A percentile compares a stretch with the other conserved stretches of the same genome.
phyloP scores from a whole-genome alignment of 2,113 vertebrate genomes.

The Willisornis vidua region DNA sequence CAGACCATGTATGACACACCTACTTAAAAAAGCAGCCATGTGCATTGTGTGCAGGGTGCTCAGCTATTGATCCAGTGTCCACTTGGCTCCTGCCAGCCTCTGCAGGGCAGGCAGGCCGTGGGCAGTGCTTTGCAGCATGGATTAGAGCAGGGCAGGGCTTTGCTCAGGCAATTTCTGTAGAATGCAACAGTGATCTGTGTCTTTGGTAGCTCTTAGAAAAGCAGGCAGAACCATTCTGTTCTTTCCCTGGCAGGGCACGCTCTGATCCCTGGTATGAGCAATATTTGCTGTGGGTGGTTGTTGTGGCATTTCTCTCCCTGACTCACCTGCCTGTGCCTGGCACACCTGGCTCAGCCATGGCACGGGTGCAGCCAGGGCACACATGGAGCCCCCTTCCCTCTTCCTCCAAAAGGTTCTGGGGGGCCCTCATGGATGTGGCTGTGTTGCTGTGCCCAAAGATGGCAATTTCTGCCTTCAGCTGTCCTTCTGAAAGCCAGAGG shows the following conservation, averaged over 20 bases:
- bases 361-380: not conserved
- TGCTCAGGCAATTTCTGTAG: accelerated
- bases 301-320: not conserved
- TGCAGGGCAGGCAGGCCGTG: not conserved
- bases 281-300: not conserved
- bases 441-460: not conserved
- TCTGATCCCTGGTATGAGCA: not conserved
- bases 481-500: not conserved
- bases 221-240: not conserved
- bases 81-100: not conserved
- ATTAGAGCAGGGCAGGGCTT: not conserved
- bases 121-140: not conserved
- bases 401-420: not conserved
- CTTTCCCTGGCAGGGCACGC: not conserved
- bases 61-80: not conserved
- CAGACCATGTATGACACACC: not conserved
- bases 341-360: accelerated
- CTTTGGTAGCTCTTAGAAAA: not conserved
- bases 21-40: not conserved
- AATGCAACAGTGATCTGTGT: accelerated
- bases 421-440: accelerated
- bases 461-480: slow-evolving; percentile 36
- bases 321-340: not conserved
- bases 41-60: not conserved
- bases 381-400: not conserved